Evolutionary conservation across 2,797 vertebrate species (phyloP), one percentile per base, ranked within the genome.

Genomic region (Vespertilio murinus): DNA sequence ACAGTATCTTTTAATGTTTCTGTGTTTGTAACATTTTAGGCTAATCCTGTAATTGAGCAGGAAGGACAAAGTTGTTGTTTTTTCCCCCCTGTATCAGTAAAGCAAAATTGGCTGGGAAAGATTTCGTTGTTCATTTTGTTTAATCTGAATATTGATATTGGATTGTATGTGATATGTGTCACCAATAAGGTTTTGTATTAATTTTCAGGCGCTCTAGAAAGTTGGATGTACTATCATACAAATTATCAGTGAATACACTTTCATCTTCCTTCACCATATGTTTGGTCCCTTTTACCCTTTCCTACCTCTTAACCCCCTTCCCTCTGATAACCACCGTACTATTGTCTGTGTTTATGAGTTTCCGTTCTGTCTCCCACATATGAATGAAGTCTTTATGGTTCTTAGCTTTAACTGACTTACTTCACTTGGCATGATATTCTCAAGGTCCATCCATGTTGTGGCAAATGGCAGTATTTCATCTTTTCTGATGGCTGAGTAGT

Each of bases 61-160:
- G 64, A 95, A 78, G 45, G 35, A 81, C 79, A 42, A 56, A 84
- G 30, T 47, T 45, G 11, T 79, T 45, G 40, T 45, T 16, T 35
- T 84, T 56, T 11, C 45, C 45, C 47, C 7, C 11, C 42, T 42
- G 5, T 45, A 40, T 88, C 30, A 78, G 47, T 84, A 65, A 95
- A 81, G 69, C 47, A 91, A 81, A 95, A 94, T 67, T 64, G 30
- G 59, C 82, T 80, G 91, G 84, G 56, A 74, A 91, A 49, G 49
- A 71, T 64, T 56, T 79, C 95, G 59, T 71, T 52, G 38, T 91
- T 94, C 22, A 25, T 93, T 97, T 93, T 82, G 71, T 70, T 95
- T 77, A 75, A 47, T 82, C 13, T 85, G 59, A 94, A 69, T 86
- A 84, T 42, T 82, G n/a, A 82, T 56, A 86, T 64, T 42, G 84